These are phyloP conservation scores for Drosophila mauritiana DNA, from an alignment of 1,140 invertebrate species.

Conservation along the genomic window DNA sequence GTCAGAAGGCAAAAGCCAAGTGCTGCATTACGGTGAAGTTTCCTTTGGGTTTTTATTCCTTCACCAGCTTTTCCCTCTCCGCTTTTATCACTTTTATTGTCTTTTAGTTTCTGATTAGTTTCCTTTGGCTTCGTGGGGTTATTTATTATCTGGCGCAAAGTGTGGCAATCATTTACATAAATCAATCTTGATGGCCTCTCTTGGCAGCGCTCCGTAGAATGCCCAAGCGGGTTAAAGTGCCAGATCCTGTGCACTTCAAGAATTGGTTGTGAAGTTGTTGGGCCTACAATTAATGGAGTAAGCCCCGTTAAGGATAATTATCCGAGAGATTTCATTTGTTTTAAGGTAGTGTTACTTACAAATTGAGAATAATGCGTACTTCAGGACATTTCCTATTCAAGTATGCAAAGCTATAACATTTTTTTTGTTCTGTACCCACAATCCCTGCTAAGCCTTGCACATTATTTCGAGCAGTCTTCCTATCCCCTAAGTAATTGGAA, in stretches of 20 bases:
- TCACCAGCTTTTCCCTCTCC: conserved; percentile 4
- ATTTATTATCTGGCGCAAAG: conserved; percentile 80
- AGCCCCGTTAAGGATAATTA: background rate
- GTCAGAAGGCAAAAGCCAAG: conserved; percentile 32
- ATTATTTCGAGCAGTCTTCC: background rate
- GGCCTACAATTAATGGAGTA: background rate
- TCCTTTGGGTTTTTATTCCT: conserved; percentile 40
- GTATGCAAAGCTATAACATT: background rate
- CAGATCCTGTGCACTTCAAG: conserved; percentile 17
- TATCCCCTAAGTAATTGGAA: conserved; percentile 11
- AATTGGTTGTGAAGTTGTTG: background rate
- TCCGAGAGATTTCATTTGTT: background rate
- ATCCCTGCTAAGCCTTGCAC: background rate
- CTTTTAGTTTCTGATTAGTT: conserved; percentile 63
- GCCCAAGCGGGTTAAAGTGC: conserved; percentile 36
- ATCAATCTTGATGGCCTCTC: conserved; percentile 66
- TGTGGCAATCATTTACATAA: conserved; percentile 81
- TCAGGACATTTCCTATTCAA: background rate
- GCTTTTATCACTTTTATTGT: conserved; percentile 71
- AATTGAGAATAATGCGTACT: too few species aligned
- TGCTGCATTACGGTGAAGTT: conserved; percentile 61
- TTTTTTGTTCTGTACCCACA: background rate
- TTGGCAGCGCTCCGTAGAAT: conserved; percentile 13
- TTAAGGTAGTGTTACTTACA: too few species aligned
- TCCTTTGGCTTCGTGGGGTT: conserved; percentile 48